Evolutionary conservation across 2,113 vertebrate genomes (phyloP).

Genomic region (Corythoichthys haematopterus): DNA sequence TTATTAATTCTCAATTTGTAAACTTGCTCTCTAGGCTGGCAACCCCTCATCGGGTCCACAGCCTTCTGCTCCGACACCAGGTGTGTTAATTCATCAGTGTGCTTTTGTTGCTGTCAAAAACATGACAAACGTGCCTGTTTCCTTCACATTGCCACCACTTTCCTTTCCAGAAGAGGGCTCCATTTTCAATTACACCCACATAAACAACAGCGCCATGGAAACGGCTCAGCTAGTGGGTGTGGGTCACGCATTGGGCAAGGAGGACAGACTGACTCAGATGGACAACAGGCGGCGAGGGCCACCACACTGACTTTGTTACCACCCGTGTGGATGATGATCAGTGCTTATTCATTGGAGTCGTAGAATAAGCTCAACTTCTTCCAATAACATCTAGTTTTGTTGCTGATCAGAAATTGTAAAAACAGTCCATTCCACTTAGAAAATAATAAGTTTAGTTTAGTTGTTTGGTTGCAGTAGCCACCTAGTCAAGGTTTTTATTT

Average conservation of each 20-base stretch:
- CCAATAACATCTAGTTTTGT: conserved; percentile 14
- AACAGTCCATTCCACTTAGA: conserved; percentile 52
- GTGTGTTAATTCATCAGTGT: conserved; percentile 26
- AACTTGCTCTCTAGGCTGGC: conserved; percentile 26
- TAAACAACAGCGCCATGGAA: conserved; percentile 79
- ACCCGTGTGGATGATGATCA: neutral
- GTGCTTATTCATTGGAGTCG: conserved; percentile 6
- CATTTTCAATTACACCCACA: conserved; percentile 76
- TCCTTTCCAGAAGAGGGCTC: conserved; percentile 66
- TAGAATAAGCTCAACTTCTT: conserved; percentile 18
- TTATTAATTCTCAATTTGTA: neutral
- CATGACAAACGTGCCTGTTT: neutral
- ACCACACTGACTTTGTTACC: conserved; percentile 58
- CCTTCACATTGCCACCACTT: neutral
- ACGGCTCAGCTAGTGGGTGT: conserved; percentile 79
- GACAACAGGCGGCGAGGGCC: conserved; percentile 72
- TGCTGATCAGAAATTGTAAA: conserved; percentile 14
- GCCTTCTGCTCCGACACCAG: conserved; percentile 19
- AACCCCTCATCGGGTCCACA: neutral
- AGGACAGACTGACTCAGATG: conserved; percentile 76
- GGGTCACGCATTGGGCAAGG: conserved; percentile 73
- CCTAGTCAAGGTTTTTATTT: neutral
- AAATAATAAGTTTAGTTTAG: conserved; percentile 9
- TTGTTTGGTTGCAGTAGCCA: conserved; percentile 12
- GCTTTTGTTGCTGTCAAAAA: too few relatives aligned